These are phyloP conservation scores for Yponomeuta evonymella DNA, from an alignment of 2,888 invertebrate genomes.

Conservation along the genomic window DNA sequence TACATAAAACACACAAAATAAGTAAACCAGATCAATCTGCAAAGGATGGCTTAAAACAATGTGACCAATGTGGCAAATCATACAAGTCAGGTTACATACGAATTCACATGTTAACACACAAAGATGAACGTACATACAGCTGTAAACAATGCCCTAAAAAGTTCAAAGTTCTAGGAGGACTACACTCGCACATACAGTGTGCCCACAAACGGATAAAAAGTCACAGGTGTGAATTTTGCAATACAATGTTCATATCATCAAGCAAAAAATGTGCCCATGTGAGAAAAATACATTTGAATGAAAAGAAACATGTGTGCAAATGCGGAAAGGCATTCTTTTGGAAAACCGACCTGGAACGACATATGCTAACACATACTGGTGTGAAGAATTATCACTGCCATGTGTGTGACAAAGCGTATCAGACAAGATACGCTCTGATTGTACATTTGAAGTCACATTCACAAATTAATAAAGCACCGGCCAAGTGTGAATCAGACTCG, in stretches of 20 bases:
- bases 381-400: conserved; percentile 70
- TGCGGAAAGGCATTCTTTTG: conserved; percentile 67
- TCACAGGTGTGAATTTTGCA: conserved; percentile 66
- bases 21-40: background rate
- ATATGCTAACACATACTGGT: conserved; percentile 65
- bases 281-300: conserved; percentile 65
- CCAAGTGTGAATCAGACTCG: too few relatives aligned
- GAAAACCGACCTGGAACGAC: conserved; percentile 62
- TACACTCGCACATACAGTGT: conserved; percentile 66
- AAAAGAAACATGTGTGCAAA: conserved; percentile 66
- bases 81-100: conserved; percentile 66
- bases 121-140: conserved; percentile 53
- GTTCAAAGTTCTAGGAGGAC: conserved; percentile 65
- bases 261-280: conserved; percentile 65
- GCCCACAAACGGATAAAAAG: conserved; percentile 66
- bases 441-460: conserved; percentile 66
- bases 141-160: conserved; percentile 69
- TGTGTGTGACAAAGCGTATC: conserved; percentile 67
- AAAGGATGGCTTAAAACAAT: conserved; percentile 41
- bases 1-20: conserved; percentile 65
- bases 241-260: conserved; percentile 65
- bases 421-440: conserved; percentile 66
- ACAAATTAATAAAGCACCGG: conserved; percentile 30
- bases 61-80: conserved; percentile 70
- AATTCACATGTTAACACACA: conserved; percentile 66